Percentiles rank a stretch among this genome's conserved stretches.
Evolutionary conservation across 2,888 invertebrate genomes (phyloP).

Genomic region (Podotricha telesiphe): DNA sequence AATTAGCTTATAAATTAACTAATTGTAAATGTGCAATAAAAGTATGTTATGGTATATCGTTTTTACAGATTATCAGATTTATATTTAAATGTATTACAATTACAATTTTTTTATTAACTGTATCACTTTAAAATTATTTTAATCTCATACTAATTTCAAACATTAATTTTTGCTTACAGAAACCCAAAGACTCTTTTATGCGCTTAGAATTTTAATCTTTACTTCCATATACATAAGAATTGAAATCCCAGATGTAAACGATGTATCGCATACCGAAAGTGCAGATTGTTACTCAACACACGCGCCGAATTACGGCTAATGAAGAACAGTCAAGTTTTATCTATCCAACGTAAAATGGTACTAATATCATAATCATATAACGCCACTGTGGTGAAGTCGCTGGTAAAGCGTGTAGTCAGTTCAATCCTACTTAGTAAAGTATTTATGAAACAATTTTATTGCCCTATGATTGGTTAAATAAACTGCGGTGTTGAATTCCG

Average conservation of each 20-base stretch:
- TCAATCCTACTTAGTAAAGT: no score
- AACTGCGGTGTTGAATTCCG: no score
- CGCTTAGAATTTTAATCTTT: slow-evolving; percentile 25
- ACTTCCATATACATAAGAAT: background rate
- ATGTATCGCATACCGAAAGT: slow-evolving; percentile 16
- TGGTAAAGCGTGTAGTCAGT: background rate
- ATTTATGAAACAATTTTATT: no score
- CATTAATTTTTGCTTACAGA: slow-evolving; percentile 25
- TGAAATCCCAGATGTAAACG: slow-evolving; percentile 9
- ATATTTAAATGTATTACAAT: background rate
- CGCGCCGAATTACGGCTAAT: slow-evolving; percentile 35
- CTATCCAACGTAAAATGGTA: slow-evolving; percentile 31
- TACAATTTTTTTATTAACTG: background rate
- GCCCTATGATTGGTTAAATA: no score
- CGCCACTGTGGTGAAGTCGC: background rate
- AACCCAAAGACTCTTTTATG: slow-evolving; percentile 7
- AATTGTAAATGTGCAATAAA: no score
- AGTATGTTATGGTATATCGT: no score
- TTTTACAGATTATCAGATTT: no score
- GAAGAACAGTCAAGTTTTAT: slow-evolving; percentile 39
- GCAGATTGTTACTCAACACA: slow-evolving; percentile 37
- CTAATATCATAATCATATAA: slow-evolving; percentile 3
- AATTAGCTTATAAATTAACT: no score
- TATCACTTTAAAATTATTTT: background rate
- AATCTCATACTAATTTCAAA: slow-evolving; percentile 25